Conservation (phyloP, 2,888 invertebrate species). For the Anthrax anthrax region DNA sequence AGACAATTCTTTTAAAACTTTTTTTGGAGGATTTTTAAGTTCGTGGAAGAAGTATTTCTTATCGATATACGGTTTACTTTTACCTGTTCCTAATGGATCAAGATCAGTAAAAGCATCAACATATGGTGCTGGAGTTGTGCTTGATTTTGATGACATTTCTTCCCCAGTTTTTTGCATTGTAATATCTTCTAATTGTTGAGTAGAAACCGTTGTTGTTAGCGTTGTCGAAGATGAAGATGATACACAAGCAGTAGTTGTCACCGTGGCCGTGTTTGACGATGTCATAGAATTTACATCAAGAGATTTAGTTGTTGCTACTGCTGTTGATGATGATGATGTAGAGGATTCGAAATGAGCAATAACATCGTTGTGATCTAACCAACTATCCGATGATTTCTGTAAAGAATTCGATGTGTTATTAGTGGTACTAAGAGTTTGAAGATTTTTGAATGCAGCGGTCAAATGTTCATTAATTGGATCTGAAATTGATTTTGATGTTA, state of each 20-base stretch:
- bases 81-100: conserved; percentile 84
- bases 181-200: conserved; percentile 6
- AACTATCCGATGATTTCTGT: conserved; percentile 3
- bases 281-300: conserved; percentile 3
- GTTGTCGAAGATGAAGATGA: neutral
- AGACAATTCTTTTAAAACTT: conserved; percentile 71
- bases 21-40: conserved; percentile 86
- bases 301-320: conserved; percentile 13
- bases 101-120: conserved; percentile 84
- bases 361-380: conserved; percentile 9
- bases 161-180: conserved; percentile 8
- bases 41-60: conserved; percentile 94
- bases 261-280: conserved; percentile 9
- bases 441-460: neutral
- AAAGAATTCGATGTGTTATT: neutral
- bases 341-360: conserved; percentile 17
- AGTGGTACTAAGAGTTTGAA: neutral
- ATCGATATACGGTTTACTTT: conserved; percentile 84
- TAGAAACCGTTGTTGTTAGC: neutral
- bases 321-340: conserved; percentile 32
- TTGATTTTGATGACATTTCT: conserved; percentile 3
- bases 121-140: conserved; percentile 21
- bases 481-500: conserved; percentile 21
- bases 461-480: neutral
- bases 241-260: conserved; percentile 2